Evolutionary conservation across 2,113 vertebrate species (phyloP).

Genomic region (Cololabis saira): DNA sequence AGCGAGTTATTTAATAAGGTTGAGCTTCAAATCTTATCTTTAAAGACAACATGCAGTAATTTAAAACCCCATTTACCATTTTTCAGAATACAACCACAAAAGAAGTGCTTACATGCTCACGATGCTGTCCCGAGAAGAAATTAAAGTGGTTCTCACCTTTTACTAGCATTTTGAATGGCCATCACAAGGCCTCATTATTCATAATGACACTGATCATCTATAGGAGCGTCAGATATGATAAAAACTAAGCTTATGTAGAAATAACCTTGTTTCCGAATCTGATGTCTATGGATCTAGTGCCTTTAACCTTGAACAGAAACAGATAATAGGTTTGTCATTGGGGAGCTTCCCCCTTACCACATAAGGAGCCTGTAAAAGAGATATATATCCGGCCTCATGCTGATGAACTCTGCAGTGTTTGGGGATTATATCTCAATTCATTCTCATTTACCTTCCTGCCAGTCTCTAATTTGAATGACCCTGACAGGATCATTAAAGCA

Average conservation of each 20-base stretch:
- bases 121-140: slow-evolving; percentile 71
- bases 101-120: background rate
- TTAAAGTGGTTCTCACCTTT: slow-evolving; percentile 76
- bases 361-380: slow-evolving; percentile 80
- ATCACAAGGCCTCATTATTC: slow-evolving; percentile 77
- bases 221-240: slow-evolving; percentile 79
- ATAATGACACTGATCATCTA: slow-evolving; percentile 84
- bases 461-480: slow-evolving; percentile 78
- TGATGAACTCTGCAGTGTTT: slow-evolving; percentile 76
- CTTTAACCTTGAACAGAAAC: slow-evolving; percentile 80
- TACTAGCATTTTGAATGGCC: slow-evolving; percentile 75
- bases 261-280: slow-evolving; percentile 77
- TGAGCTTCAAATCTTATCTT: background rate
- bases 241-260: slow-evolving; percentile 70
- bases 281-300: slow-evolving; percentile 70
- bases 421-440: slow-evolving; percentile 78
- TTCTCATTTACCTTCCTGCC: slow-evolving; percentile 77
- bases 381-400: slow-evolving; percentile 68
- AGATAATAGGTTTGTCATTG: slow-evolving; percentile 84
- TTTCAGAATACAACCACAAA: background rate
- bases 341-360: slow-evolving; percentile 63
- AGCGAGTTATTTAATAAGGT: slow-evolving; percentile 18
- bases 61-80: background rate
- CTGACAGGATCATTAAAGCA: slow-evolving; percentile 72
- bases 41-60: background rate